Percentiles rank a stretch among this genome's conserved stretches.
Conservation (phyloP, 2,888 invertebrate species). For the Parnassius mnemosyne region DNA sequence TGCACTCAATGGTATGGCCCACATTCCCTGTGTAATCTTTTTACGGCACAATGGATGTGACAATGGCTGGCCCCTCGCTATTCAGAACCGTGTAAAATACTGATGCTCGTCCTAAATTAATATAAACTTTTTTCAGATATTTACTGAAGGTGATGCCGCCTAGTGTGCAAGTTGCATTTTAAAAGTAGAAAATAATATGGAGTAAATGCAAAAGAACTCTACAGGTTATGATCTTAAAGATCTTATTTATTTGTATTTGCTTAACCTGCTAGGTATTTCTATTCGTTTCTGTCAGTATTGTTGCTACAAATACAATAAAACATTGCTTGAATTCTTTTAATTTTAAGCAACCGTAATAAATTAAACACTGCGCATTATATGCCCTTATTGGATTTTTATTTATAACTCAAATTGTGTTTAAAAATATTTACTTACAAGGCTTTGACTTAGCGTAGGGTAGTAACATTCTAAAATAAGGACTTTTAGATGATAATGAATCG, state of each 20-base stretch:
- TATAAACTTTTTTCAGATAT: constrained; percentile 66
- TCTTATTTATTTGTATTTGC: constrained; percentile 21
- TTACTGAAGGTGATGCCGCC: constrained; percentile 65
- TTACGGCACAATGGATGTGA: constrained; percentile 64
- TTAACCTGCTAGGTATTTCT: constrained; percentile 54
- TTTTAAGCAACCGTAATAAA: constrained; percentile 66
- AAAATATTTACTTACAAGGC: constrained; percentile 37
- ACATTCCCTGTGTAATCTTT: constrained; percentile 73
- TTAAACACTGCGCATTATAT: constrained; percentile 48
- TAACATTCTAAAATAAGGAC: too few relatives aligned
- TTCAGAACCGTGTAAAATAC: constrained; percentile 62
- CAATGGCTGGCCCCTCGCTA: constrained; percentile 61
- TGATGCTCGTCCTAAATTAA: constrained; percentile 65
- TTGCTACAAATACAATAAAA: constrained; percentile 58
- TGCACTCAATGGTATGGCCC: constrained; percentile 66
- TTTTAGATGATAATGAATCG: too few relatives aligned
- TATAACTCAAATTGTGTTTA: constrained; percentile 40
- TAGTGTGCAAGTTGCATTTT: constrained; percentile 48
- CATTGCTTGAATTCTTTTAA: constrained; percentile 48
- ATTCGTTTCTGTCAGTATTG: constrained; percentile 60
- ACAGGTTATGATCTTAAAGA: constrained; percentile 31
- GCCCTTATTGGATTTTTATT: constrained; percentile 46
- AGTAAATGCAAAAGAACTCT: constrained; percentile 12
- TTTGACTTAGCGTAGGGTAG: too few relatives aligned
- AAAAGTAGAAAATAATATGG: constrained; percentile 25